These are phyloP conservation scores for Accipiter cooperii DNA, from an alignment of 2,113 vertebrate species.

Conservation along the genomic window DNA sequence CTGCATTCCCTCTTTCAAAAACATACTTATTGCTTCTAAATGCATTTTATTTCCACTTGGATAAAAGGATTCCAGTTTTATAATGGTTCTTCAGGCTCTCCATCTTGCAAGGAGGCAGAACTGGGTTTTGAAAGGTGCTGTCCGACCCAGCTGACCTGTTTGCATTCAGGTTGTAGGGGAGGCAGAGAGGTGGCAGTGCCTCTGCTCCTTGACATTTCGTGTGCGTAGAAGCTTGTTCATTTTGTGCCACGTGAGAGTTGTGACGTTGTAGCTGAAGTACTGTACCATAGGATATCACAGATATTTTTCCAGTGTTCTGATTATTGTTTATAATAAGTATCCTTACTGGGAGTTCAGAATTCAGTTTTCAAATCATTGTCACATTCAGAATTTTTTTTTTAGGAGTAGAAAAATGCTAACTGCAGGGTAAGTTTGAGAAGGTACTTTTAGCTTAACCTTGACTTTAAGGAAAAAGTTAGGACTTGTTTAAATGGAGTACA, in stretches of 20 bases:
- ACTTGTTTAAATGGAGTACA: background rate
- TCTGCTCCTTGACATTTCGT: background rate
- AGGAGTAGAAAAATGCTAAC: background rate
- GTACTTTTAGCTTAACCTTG: background rate
- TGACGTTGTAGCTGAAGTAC: background rate
- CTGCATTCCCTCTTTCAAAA: background rate
- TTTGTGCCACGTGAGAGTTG: background rate
- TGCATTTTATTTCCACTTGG: background rate
- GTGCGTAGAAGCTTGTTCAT: rapidly evolving
- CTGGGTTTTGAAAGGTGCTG: background rate
- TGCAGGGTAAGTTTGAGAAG: background rate
- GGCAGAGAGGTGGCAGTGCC: background rate
- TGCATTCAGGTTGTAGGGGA: background rate
- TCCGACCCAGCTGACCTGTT: background rate
- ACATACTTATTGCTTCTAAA: background rate
- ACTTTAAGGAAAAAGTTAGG: background rate
- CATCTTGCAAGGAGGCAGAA: background rate
- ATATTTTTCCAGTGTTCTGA: background rate
- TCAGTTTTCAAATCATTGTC: background rate
- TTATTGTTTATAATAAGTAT: background rate
- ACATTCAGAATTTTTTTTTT: background rate
- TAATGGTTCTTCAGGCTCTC: background rate
- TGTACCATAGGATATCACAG: background rate
- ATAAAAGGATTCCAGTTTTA: background rate
- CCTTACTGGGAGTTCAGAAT: background rate